Evolutionary conservation across 2,113 vertebrate species (phyloP), one percentile per base, ranked within the genome.

Genomic region (Scalopus aquaticus): DNA sequence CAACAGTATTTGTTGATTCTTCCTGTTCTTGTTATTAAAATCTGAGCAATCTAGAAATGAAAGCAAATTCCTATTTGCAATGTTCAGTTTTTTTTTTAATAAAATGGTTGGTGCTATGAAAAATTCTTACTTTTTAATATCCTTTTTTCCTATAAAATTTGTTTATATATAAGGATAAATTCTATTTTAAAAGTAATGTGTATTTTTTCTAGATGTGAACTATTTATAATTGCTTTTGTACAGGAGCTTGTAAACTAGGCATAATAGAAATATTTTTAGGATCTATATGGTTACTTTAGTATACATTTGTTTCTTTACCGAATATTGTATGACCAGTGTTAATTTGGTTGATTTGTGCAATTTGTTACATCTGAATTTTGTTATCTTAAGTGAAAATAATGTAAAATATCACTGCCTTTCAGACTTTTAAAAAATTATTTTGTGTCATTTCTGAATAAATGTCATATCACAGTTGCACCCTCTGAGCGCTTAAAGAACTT

Each of bases 181-280:
- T 99, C 98, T 98, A 98, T 98, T 98, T 98, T 98, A 98, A 98
- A 99, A 95, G 98, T 98, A 98, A 98, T 95, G 98, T 98, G 98
- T 99, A 99, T 99, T 99, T 99, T 98, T 99, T 99, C 98, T 99
- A 99, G 99, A 95, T 98, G 99, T 99, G 98, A 97, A 99, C 98
- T 99, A 99, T 99, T 99, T 99, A 99, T 99, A 99, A 97, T 98
- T 98, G 98, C 98, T 98, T 99, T 99, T 99, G 99, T 99, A 99
- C 98, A 99, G 98, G 98, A 94, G 97, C 97, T 97, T 98, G 98
- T 98, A 98, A 98, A 98, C 95, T 98, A 98, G 98, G 94, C 98
- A 98, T 98, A 98, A 98, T 98, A 98, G 97, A 98, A 95, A 97
- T 98, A 97, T 98, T 98, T 99, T 98, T 98, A 98, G 98, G 96